Base-by-base conservation (phyloP, 2,113 vertebrate genomes). In the Chionis minor region DNA sequence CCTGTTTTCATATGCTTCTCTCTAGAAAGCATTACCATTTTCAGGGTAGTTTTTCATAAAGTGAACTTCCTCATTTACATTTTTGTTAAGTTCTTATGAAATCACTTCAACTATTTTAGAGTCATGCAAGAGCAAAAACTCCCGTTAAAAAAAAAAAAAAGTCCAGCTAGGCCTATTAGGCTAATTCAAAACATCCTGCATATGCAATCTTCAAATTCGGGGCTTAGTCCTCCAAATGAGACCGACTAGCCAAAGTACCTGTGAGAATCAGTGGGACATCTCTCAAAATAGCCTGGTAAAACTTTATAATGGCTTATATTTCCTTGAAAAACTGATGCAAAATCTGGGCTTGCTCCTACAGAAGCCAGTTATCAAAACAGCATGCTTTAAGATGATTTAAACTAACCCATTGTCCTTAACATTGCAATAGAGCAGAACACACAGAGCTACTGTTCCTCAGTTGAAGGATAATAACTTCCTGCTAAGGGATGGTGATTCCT, bases 381-480 rank as follows among this genome's bases (percentile, higher is more conserved):
- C 65, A 82, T 70, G 40, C 54, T 65, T 91, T 93, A 56, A 58
- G 74, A 75, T 75, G 52, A 90, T 87, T 96, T 87, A 92, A 96
- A 89, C 61, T 75, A 91, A 27, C 30, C 65, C 58, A 96, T 96
- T 97, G 91, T 97, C 81, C 84, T 89, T 32, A 82, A 24, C 22
- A 44, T 62, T 74, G 91, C 93, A 96, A 90, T 72, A 62, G 81
- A 72, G 78, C 65, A 94, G 88, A 88, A 81, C 88, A 94, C 73
- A 90, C 70, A 90, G 2, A 75, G 81, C 89, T 75, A 52, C 73
- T 91, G 87, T 95, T 96, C 81, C 84, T 91, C 49, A 75, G 85
- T 49, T 90, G 94, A 65, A 75, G 95, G 94, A 96, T 79, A 95
- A 96, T 89, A 91, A 91, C 94, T 94, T 97, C 93, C 94, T 94